Percentiles rank a stretch among this genome's conserved stretches.
Conservation (phyloP, 2,888 invertebrate genomes). For the Diabrotica balteata region DNA sequence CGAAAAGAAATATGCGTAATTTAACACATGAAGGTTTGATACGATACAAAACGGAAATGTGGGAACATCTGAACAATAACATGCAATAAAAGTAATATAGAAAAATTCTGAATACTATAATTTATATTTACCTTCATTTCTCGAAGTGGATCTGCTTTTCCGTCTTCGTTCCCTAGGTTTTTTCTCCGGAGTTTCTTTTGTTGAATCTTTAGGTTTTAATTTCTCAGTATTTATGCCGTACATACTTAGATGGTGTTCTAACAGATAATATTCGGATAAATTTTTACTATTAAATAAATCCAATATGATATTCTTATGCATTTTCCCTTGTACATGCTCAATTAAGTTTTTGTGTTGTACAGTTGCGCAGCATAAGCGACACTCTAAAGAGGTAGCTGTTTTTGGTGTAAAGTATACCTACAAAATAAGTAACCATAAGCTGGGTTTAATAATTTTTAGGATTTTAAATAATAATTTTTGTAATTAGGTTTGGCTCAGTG, state of each 20-base stretch:
- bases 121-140: constrained; percentile 8
- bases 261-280: constrained; percentile 32
- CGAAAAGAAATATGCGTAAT: too few species aligned
- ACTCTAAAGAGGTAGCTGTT: not conserved
- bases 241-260: constrained; percentile 40
- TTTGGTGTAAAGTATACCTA: constrained; percentile 34
- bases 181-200: constrained; percentile 8
- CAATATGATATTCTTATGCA: constrained; percentile 42
- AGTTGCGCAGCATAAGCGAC: constrained; percentile 36
- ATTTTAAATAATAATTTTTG: too few species aligned
- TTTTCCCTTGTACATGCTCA: constrained; percentile 39
- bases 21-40: too few species aligned
- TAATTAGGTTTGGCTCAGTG: too few species aligned
- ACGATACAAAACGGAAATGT: too few species aligned
- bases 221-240: constrained; percentile 38
- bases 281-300: constrained; percentile 35
- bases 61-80: too few species aligned
- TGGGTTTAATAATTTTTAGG: too few species aligned
- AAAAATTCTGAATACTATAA: not conserved
- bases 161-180: constrained; percentile 17
- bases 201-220: constrained; percentile 1
- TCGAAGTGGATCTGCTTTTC: constrained; percentile 13
- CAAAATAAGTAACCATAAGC: constrained; percentile 6
- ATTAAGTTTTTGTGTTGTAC: constrained; percentile 29
- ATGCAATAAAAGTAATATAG: not conserved